These are phyloP conservation scores for Campoplex nolae DNA, from an alignment of 2,888 invertebrate genomes.

Conservation along the genomic window DNA sequence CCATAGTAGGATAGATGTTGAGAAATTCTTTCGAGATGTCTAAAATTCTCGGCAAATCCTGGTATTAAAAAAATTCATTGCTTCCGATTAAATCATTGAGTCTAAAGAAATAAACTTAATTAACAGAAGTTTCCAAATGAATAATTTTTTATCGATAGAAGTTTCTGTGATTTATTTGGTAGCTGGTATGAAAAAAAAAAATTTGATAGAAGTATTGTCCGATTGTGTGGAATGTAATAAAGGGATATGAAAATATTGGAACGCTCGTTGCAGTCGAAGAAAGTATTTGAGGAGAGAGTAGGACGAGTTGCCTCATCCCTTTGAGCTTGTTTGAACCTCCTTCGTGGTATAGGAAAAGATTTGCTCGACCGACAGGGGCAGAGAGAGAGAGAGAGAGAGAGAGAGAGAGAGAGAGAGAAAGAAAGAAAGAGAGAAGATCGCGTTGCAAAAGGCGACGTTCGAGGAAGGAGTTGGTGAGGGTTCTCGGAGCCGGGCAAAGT, in stretches of 20 bases:
- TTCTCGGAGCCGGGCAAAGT: conserved; percentile 65
- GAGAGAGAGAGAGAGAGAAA: background rate
- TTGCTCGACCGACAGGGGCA: conserved; percentile 12
- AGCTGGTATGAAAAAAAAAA: background rate
- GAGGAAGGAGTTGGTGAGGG: conserved; percentile 39
- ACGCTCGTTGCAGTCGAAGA: conserved; percentile 34
- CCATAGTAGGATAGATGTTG: background rate
- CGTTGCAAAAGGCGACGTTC: conserved; percentile 28
- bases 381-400: background rate
- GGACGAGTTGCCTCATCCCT: conserved; percentile 25
- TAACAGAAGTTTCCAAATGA: background rate
- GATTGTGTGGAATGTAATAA: conserved; percentile 36
- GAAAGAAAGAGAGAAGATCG: conserved; percentile 31
- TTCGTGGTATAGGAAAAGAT: conserved; percentile 42
- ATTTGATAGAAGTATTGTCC: conserved; percentile 12
- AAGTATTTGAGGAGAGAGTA: conserved; percentile 20
- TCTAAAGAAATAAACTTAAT: background rate
- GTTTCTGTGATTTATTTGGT: background rate
- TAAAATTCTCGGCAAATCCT: background rate
- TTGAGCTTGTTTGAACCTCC: conserved; percentile 22
- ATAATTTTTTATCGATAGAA: background rate
- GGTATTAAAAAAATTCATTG: background rate
- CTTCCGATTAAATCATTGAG: background rate
- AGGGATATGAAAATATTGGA: conserved; percentile 45
- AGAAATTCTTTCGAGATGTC: background rate